Evolutionary conservation across 2,888 invertebrate species (phyloP).

Genomic region (Asteroscopus sphinx): DNA sequence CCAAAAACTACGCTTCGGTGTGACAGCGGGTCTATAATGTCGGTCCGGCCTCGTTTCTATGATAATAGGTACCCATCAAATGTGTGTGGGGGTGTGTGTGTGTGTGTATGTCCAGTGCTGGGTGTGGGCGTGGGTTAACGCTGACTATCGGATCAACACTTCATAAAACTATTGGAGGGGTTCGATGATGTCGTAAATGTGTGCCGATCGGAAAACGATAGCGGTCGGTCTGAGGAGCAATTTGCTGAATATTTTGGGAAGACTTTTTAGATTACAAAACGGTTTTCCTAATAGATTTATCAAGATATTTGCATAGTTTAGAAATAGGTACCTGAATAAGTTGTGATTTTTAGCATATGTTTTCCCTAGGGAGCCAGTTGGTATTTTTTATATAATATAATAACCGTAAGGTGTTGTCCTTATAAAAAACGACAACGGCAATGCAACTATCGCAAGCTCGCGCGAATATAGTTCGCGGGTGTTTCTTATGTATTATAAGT

Average conservation of each 20-base stretch:
- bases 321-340: no score
- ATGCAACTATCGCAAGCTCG: no score
- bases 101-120: slow-evolving; percentile 22
- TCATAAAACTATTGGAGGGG: slow-evolving; percentile 37
- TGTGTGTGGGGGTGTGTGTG: no score
- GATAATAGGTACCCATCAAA: slow-evolving; percentile 43
- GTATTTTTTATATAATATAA: no score
- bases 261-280: slow-evolving; percentile 29
- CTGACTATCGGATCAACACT: slow-evolving; percentile 29
- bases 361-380: no score
- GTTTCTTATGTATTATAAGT: no score
- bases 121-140: slow-evolving; percentile 19
- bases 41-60: slow-evolving; percentile 40
- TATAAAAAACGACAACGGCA: no score
- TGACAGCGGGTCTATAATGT: slow-evolving; percentile 5
- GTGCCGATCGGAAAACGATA: slow-evolving; percentile 16
- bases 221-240: neutral
- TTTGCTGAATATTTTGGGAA: slow-evolving; percentile 20
- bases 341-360: no score
- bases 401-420: no score
- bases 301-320: no score
- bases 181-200: slow-evolving; percentile 1
- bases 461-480: no score
- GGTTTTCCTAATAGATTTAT: slow-evolving; percentile 10
- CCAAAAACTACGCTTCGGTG: slow-evolving; percentile 6